A percentile compares a stretch with the other conserved stretches of the same genome.
Evolutionary conservation across 2,888 invertebrate species (phyloP).

Genomic region (Lycaena phlaeas): DNA sequence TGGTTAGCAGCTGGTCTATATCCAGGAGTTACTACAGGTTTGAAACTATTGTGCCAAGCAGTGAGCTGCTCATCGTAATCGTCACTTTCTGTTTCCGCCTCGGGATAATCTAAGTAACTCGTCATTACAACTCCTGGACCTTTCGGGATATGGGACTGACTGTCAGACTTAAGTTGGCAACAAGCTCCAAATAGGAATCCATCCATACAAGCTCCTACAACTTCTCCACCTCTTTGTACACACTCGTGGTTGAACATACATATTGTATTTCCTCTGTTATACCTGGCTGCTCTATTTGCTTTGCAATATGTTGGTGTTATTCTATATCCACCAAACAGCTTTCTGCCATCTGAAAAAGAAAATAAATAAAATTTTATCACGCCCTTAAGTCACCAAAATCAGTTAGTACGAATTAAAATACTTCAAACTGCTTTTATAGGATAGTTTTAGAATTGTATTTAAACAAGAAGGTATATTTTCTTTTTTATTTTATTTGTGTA

Average conservation of each 20-base stretch:
- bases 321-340: constrained; percentile 88
- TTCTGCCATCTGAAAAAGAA: constrained; percentile 62
- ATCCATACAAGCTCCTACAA: constrained; percentile 91
- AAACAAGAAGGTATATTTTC: too few species aligned
- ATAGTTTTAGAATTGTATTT: too few species aligned
- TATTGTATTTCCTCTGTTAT: constrained; percentile 80
- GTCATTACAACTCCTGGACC: constrained; percentile 65
- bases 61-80: constrained; percentile 54
- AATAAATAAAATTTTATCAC: too few species aligned
- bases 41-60: constrained; percentile 59
- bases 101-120: constrained; percentile 59
- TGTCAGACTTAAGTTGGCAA: constrained; percentile 78
- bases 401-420: too few species aligned
- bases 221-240: constrained; percentile 82
- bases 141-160: constrained; percentile 62
- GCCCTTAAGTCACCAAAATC: too few species aligned
- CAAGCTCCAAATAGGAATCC: constrained; percentile 94
- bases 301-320: constrained; percentile 88
- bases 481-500: too few species aligned
- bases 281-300: constrained; percentile 76
- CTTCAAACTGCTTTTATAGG: too few species aligned
- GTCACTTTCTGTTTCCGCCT: constrained; percentile 40
- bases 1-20: constrained; percentile 44
- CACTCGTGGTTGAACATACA: constrained; percentile 97
- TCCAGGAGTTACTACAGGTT: constrained; percentile 60